Base-by-base conservation (phyloP, 2,888 invertebrate species). In the Polymixis flavicincta region DNA sequence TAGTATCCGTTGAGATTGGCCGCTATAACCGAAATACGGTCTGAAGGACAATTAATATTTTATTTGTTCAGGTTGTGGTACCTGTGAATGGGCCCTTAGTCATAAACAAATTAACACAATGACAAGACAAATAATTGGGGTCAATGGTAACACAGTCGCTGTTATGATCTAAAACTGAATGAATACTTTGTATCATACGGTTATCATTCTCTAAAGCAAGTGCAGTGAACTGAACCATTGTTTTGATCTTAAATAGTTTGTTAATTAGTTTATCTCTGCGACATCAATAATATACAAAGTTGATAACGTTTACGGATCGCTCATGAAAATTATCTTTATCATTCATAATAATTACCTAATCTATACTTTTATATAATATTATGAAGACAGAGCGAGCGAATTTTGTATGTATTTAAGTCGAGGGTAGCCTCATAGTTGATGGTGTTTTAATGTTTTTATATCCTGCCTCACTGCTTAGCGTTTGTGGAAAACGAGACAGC, bases 171-270 rank as follows among this genome's bases (percentile, higher is more conserved):
- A 48, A n/a, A 80, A 48, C 1, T 60, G 60, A 80, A 76, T 76
- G 60, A 80, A 42, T 45, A 28, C 19, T 72, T n/a, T 45, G n/a
- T 60, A 48, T 48, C n/a, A 17, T 37, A n/a, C 48, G 3, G 14
- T 48, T 59, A 74, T 64, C 63, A 48, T 8, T 8, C 6, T 8
- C 13, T 28, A 50, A 9, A 52, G 55, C 55, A 63, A 80, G 45
- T 52, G 52, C n/a, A n/a, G n/a, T 77, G 64, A 77, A 77, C 28
- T 17, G 37, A n/a, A 19, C 19, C n/a, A 64, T 75, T 81, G 75
- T 77, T 22, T 55, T 74, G 19, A 4, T 52, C n/a, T 17, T 37
- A 59, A 50, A 63, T 63, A 73, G 54, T 63, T 63, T 57, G 45
- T 73, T 80, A 57, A 73, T 63, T 13, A 52, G 25, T 64, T 55